Base-by-base conservation (phyloP, 92 coral and sea anemone genomes). In the Chrysogorgia sp. region DNA sequence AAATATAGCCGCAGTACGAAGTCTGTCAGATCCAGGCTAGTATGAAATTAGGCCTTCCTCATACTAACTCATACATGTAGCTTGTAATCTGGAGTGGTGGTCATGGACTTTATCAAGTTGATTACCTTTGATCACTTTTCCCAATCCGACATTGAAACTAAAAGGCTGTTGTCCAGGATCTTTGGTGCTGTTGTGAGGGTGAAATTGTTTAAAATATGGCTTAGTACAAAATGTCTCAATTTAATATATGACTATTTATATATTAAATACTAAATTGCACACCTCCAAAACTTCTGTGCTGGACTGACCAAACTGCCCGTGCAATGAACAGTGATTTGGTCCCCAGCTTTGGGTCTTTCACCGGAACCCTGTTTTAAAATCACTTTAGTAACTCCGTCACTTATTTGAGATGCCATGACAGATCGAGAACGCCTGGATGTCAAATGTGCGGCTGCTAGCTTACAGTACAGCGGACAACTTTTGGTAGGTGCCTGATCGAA, bases 121-220 rank as follows among this genome's bases (percentile, higher is more conserved):
- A 66, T 12, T 10, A 85, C 89, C 89, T 81, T 55, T 15, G 56
- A 85, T 85, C 33, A 85, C 89, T 66, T 85, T 85, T 53, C 74
- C 79, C 33, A 85, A 81, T 20, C 89, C 89, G 55, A 85, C 89
- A 34, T 85, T 75, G 74, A 85, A 85, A 30, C 82, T 37, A 52
- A 85, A 85, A 17, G 89, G 89, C 48, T 74, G 79, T 76, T 85
- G 89, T 22, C 89, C 89, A 32, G 89, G 82, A 75, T 85, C 89
- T 48, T 68, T 85, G 45, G 89, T 85, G 41, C 89, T 85, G 31
- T 21, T 45, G 34, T 43, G 58, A 0, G 28, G 9, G 45, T 41
- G 25, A 22, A 26, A n/a, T n/a, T n/a, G 25, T 23, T 22, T 10
- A 58, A 22, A 34, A n/a, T n/a, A 7, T 47, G 53, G 43, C 43